These are phyloP conservation scores for Plectropomus leopardus DNA, from an alignment of 2,113 vertebrate genomes.

Conservation along the genomic window DNA sequence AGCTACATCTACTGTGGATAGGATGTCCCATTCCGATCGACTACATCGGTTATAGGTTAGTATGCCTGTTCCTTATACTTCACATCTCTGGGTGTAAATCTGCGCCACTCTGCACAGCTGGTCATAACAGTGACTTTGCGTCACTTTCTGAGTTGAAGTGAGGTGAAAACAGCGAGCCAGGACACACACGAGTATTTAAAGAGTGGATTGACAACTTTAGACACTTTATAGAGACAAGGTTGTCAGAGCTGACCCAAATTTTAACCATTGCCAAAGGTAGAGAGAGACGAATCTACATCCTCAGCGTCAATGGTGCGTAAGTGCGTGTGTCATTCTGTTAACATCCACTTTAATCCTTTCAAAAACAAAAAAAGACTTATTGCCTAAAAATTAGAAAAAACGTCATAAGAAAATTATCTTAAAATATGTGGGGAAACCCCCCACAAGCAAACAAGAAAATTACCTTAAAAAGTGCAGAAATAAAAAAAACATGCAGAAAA, in stretches of 20 bases:
- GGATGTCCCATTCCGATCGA: neutral
- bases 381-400: too few species aligned
- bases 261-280: neutral
- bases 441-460: too few species aligned
- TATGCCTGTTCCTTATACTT: neutral
- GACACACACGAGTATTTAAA: neutral
- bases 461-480: too few species aligned
- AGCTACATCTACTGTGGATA: neutral
- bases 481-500: too few species aligned
- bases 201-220: neutral
- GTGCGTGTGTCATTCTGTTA: neutral
- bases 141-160: neutral
- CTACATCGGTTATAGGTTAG: slow-evolving; percentile 15
- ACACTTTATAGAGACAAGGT: neutral
- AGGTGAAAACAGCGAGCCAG: neutral
- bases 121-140: accelerated
- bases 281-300: neutral
- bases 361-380: too few species aligned
- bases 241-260: neutral
- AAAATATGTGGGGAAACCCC: too few species aligned
- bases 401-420: too few species aligned
- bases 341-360: neutral
- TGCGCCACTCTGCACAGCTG: neutral
- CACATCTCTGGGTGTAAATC: too few species aligned
- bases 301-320: neutral